A percentile compares a stretch with the other conserved stretches of the same genome.
Conservation (phyloP, 2,797 vertebrate genomes). For the Discoglossus pictus region DNA sequence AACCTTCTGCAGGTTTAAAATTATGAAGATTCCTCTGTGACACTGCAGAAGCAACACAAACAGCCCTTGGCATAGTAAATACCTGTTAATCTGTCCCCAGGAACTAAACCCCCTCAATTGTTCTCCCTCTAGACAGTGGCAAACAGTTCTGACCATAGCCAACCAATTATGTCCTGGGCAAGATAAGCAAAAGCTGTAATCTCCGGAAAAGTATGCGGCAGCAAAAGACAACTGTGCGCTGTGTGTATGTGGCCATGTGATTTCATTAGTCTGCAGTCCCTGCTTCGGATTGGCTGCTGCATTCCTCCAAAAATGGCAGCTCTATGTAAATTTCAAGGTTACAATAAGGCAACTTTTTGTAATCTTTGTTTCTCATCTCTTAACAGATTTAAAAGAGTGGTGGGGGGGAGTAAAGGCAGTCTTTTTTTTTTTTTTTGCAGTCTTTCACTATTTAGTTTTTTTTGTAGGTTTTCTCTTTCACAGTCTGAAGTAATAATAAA, state of each 20-base stretch:
- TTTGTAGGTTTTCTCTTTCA: conserved; percentile 44
- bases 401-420: conserved; percentile 39
- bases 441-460: conserved; percentile 28
- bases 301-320: conserved; percentile 3
- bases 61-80: conserved; percentile 16
- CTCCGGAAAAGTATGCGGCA: conserved; percentile 8
- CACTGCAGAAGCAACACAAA: conserved; percentile 41
- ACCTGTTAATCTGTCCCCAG: conserved; percentile 11
- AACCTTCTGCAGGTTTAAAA: too few relatives aligned
- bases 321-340: conserved; percentile 31
- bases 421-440: conserved; percentile 29
- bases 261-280: conserved; percentile 3
- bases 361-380: conserved; percentile 14
- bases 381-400: conserved; percentile 14
- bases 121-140: conserved; percentile 12
- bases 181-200: neutral
- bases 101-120: neutral
- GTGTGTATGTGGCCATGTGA: neutral
- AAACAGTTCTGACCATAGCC: conserved; percentile 4
- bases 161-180: conserved; percentile 15
- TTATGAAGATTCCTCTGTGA: neutral
- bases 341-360: conserved; percentile 45
- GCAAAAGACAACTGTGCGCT: conserved; percentile 6
- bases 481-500: conserved; percentile 50
- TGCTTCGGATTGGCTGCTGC: conserved; percentile 18